These are phyloP conservation scores for Melitaea cinxia DNA, from an alignment of 1,140 invertebrate species.

Conservation along the genomic window DNA sequence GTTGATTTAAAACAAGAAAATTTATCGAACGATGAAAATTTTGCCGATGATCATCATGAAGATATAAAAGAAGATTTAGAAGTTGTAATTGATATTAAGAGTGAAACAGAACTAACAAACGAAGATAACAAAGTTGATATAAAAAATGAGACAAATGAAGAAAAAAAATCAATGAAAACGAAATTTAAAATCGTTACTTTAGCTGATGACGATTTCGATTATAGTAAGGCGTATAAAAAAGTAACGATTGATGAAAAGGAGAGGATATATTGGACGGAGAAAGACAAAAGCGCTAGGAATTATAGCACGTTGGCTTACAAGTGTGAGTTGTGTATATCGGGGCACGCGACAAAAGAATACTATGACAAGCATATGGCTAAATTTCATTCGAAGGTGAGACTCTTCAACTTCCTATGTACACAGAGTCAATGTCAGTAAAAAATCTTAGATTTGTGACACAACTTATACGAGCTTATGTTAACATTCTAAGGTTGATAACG, in stretches of 20 bases:
- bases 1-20: too few species aligned
- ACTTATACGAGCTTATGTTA: too few species aligned
- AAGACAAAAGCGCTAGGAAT: slow-evolving; percentile 11
- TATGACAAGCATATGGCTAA: slow-evolving; percentile 21
- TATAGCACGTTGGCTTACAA: slow-evolving; percentile 20
- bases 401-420: background rate
- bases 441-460: too few species aligned
- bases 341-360: slow-evolving; percentile 11
- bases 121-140: too few species aligned
- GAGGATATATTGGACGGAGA: slow-evolving; percentile 18
- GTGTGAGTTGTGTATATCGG: slow-evolving; percentile 34
- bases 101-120: too few species aligned
- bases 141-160: background rate
- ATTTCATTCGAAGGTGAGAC: slow-evolving; percentile 23
- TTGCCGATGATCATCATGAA: too few species aligned
- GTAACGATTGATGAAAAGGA: slow-evolving; percentile 23
- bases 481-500: too few species aligned
- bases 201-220: background rate
- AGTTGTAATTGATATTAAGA: too few species aligned
- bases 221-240: background rate
- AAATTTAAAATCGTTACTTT: background rate
- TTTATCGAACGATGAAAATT: too few species aligned
- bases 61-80: too few species aligned
- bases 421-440: background rate
- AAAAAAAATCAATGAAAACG: background rate